Evolutionary conservation across 2,113 vertebrate species (phyloP), one percentile per base, ranked within the genome.

Genomic region (Leptocoma aspasia): DNA sequence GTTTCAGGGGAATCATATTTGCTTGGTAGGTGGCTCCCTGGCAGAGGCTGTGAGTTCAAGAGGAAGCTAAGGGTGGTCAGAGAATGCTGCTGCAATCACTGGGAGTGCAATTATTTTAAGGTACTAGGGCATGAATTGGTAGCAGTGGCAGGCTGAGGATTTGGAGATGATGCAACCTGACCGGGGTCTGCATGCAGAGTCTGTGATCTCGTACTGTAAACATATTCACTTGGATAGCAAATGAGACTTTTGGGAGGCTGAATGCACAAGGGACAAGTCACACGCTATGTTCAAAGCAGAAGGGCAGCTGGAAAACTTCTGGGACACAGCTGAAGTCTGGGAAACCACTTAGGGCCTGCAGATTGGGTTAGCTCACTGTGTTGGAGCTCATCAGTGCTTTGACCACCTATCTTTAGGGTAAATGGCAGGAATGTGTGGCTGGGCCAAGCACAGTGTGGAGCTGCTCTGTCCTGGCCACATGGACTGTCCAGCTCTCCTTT

Each of bases 61-160:
- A 83, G 18, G 47, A 76, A 92, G 13, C 16, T 39, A 35, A 45
- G 17, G 10, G 15, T 66, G 50, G 50, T 49, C 44, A 82, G 57
- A 56, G 71, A 68, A 64, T 33, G 53, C 71, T 73, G 64, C 68
- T 61, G 15, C 47, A 24, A 21, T 65, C 50, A 28, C 86, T 83
- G 86, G n/a, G 65, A 79, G 27, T 57, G 49, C 49, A 79, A 49
- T 93, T 90, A 94, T 79, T 94, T 93, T 90, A 76, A 95, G 53
- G 50, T 87, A 35, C 31, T 72, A 64, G 47, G 45, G 59, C 64
- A 65, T 45, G 79, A 86, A 86, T 1, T 56, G 57, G 45, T 71
- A 85, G 63, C 93, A 95, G 35, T 61, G 85, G n/a, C 75, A 93
- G 85, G 49, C 65, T 59, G 70, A 82, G 53, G 63, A 30, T 94